Evolutionary conservation across 92 coral and sea anemone genomes (phyloP).

Genomic region (Diadumene lineata): DNA sequence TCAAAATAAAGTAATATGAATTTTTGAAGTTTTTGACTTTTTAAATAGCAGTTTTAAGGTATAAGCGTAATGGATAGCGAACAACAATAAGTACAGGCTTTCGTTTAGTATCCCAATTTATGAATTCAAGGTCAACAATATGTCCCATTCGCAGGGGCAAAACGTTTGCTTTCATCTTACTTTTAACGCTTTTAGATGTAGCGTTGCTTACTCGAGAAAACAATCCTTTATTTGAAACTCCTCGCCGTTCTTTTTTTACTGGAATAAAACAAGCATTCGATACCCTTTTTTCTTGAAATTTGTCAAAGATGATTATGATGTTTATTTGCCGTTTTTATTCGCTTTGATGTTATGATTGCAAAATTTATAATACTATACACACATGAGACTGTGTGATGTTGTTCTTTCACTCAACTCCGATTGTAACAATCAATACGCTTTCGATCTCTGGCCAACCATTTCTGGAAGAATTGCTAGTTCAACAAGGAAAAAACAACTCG

Average conservation of each 20-base stretch:
- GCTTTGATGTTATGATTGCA: constrained; percentile 7
- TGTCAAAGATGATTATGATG: constrained; percentile 23
- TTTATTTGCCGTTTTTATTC: constrained; percentile 33
- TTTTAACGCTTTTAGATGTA: not conserved
- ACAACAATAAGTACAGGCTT: constrained; percentile 20
- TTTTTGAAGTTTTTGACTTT: constrained; percentile 34
- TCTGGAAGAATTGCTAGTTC: not conserved
- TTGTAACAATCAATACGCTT: not conserved
- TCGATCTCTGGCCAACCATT: not conserved
- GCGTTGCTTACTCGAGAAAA: not conserved
- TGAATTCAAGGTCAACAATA: constrained; percentile 3
- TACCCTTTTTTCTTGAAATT: not conserved
- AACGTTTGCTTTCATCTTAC: constrained; percentile 1
- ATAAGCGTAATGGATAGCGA: not conserved
- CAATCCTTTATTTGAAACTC: not conserved
- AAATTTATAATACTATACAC: constrained; percentile 9
- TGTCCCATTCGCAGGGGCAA: not conserved
- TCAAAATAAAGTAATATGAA: constrained; percentile 37
- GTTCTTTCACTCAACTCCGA: not conserved
- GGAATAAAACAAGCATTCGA: not conserved
- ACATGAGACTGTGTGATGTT: not conserved
- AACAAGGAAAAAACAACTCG: constrained; percentile 13
- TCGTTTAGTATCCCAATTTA: not conserved
- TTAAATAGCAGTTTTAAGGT: constrained; percentile 6
- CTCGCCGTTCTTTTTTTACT: not conserved